A percentile compares a stretch with the other conserved stretches of the same genome.
phyloP scores from a whole-genome alignment of 2,888 invertebrate species.

The Trachelus iudaicus region DNA sequence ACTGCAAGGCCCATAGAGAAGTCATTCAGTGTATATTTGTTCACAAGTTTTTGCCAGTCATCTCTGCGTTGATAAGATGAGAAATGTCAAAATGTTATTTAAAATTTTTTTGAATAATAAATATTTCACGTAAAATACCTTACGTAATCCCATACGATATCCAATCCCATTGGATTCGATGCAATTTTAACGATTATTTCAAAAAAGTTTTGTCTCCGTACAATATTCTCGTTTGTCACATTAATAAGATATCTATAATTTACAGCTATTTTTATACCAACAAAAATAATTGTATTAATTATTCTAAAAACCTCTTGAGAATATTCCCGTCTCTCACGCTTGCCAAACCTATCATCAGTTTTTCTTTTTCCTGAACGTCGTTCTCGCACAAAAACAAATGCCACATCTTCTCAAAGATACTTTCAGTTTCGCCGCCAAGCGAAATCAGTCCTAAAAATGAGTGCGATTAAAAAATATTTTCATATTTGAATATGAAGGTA shows the following conservation, averaged over 20 bases:
- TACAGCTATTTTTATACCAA: not conserved
- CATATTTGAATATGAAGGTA: not conserved
- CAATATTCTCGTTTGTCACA: slow-evolving; percentile 30
- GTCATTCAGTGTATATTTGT: slow-evolving; percentile 28
- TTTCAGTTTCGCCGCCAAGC: not conserved
- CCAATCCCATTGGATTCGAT: slow-evolving; percentile 31
- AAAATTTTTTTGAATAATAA: not conserved
- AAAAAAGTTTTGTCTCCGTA: slow-evolving; percentile 38
- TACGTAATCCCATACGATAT: slow-evolving; percentile 36
- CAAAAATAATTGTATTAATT: not conserved
- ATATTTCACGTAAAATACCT: slow-evolving; percentile 22
- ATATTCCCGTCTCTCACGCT: slow-evolving; percentile 27
- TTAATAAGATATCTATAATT: slow-evolving; percentile 30
- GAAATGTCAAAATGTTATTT: not conserved
- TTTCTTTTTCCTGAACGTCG: slow-evolving; percentile 37
- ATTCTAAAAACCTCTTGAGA: slow-evolving; percentile 25
- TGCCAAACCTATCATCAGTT: slow-evolving; percentile 34
- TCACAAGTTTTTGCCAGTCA: slow-evolving; percentile 23
- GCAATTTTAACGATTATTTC: slow-evolving; percentile 34
- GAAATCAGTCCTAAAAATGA: not conserved
- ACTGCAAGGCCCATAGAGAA: slow-evolving; percentile 26
- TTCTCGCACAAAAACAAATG: slow-evolving; percentile 24
- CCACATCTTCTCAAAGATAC: slow-evolving; percentile 31
- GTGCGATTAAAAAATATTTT: not conserved
- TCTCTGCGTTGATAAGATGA: slow-evolving; percentile 6